Base-by-base conservation (phyloP, 2,888 invertebrate genomes). In the Quadroppia sp. region DNA sequence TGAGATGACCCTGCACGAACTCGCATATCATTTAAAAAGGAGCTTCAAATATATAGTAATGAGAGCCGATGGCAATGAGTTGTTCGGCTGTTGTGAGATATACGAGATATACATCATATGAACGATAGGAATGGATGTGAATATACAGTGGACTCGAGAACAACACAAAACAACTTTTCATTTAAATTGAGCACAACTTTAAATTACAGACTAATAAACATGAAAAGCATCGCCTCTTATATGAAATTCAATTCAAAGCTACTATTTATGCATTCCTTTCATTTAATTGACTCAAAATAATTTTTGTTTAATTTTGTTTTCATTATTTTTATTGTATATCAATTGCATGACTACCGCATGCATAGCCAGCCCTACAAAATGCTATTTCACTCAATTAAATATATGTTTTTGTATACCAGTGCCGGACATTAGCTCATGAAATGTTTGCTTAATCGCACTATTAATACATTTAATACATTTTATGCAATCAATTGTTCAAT, bases 11-110 rank as follows among this genome's bases (percentile, higher is more conserved):
- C 28, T 15, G 23, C 59, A 59, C 59, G 59, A 59, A 59, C 59
- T 59, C 15, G 59, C 59, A 59, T 6, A 23, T 17, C 23, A 59
- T 59, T 59, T 59, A 59, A 59, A 59, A n/a, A n/a, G n/a, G n/a
- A 17, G 59, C 59, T 20, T 59, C 59, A 20, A 28, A 28, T 59
- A 4, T 28, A 23, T 1, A 25, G 28, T 59, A 59, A 59, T 59
- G 28, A 59, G 59, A 59, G 28, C 59, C 59, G 9, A 7, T 59
- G 59, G 59, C 59, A 59, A 59, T 59, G 30, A 59, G 23, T 59
- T 59, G 17, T 20, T 59, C 15, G 15, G 59, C n/a, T 9, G n/a
- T 30, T 7, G 9, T 25, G 9, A 28, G 59, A 7, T 59, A 17
- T 59, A 20, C 59, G 17, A 20, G n/a, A n/a, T 48, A 48, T 48